Evolutionary conservation across 2,113 vertebrate genomes (phyloP).

Genomic region (Tachysurus fulvidraco): DNA sequence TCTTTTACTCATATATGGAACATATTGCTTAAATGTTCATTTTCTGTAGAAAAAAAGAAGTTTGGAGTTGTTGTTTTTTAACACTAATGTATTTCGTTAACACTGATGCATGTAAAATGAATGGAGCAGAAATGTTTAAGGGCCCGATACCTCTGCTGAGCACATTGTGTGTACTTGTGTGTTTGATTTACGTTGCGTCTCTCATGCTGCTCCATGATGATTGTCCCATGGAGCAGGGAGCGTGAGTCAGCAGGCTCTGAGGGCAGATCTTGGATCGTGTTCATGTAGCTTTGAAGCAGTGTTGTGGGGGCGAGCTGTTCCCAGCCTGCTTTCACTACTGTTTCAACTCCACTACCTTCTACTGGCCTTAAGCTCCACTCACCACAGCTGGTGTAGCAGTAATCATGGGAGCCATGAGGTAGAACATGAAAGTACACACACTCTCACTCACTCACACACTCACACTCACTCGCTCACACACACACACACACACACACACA

Average conservation of each 20-base stretch:
- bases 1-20: not conserved
- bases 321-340: not conserved
- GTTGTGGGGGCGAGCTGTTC: conserved; percentile 1
- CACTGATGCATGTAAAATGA: not conserved
- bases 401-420: not conserved
- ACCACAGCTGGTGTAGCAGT: not conserved
- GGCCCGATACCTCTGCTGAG: not conserved
- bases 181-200: not conserved
- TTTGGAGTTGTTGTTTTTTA: not conserved
- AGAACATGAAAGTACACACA: not conserved
- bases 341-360: not conserved
- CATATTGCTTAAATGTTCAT: too few relatives aligned
- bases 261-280: not conserved
- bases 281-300: conserved; percentile 5
- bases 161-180: not conserved
- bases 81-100: not conserved
- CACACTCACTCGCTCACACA: not conserved
- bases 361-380: not conserved
- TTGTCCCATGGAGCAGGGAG: not conserved
- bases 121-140: not conserved
- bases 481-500: not conserved
- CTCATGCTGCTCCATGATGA: not conserved
- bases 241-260: conserved; percentile 3
- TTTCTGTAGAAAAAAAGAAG: too few relatives aligned
- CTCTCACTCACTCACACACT: not conserved